These are phyloP conservation scores for Acleris sparsana DNA, from an alignment of 2,888 invertebrate genomes.

Conservation along the genomic window DNA sequence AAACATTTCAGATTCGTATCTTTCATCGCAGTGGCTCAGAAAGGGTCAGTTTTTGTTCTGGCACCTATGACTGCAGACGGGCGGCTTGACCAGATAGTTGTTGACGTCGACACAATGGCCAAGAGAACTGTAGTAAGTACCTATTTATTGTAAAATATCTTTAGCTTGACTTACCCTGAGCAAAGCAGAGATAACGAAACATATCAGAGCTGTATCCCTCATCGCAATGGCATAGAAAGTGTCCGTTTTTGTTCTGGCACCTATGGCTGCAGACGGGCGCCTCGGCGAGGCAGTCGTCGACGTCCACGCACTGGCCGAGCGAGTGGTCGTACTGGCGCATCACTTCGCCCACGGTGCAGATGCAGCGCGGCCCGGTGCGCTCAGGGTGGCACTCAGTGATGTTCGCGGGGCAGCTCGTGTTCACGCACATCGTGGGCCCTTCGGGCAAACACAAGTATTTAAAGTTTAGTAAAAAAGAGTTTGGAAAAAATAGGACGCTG, in stretches of 20 bases:
- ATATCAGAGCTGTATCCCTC: slow-evolving; percentile 75
- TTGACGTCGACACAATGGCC: slow-evolving; percentile 81
- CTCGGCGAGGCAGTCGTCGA: slow-evolving; percentile 85
- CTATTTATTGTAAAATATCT: slow-evolving; percentile 20
- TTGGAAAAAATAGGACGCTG: too few relatives aligned
- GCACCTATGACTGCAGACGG: slow-evolving; percentile 88
- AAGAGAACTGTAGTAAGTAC: slow-evolving; percentile 61
- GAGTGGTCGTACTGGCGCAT: slow-evolving; percentile 58
- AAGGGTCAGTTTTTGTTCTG: slow-evolving; percentile 83
- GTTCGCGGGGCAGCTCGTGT: slow-evolving; percentile 54
- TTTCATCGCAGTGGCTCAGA: too few relatives aligned
- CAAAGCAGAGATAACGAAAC: slow-evolving; percentile 73
- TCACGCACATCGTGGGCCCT: slow-evolving; percentile 69
- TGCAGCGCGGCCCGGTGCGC: slow-evolving; percentile 73
- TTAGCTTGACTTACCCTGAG: slow-evolving; percentile 32
- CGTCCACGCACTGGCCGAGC: slow-evolving; percentile 76
- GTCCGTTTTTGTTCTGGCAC: slow-evolving; percentile 84
- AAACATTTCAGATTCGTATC: slow-evolving; percentile 83
- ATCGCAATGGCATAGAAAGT: slow-evolving; percentile 86
- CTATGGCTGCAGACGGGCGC: slow-evolving; percentile 87
- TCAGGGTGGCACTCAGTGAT: slow-evolving; percentile 54
- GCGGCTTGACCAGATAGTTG: slow-evolving; percentile 84
- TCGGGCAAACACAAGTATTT: slow-evolving; percentile 14
- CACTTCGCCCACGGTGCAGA: slow-evolving; percentile 75
- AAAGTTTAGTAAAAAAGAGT: too few relatives aligned